Evolutionary conservation across 2,113 vertebrate genomes (phyloP).

Genomic region (Alligator mississippiensis): DNA sequence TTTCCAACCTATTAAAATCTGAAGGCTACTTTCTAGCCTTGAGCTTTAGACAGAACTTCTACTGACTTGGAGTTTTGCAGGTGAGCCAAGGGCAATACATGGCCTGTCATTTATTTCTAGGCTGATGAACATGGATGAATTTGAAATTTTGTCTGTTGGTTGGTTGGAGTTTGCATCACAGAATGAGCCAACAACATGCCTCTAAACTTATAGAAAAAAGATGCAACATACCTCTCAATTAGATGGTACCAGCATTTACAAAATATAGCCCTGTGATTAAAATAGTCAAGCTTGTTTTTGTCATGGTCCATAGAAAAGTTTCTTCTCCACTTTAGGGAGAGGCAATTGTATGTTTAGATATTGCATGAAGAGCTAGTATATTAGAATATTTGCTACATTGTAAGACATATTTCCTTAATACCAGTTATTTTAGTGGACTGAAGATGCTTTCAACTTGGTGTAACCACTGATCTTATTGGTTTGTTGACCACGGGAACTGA

Average conservation of each 20-base stretch:
- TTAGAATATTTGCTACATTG: neutral
- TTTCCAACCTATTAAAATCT: neutral
- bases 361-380: neutral
- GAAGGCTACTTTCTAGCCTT: neutral
- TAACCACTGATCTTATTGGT: conserved; percentile 3
- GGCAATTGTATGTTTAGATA: neutral
- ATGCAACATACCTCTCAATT: neutral
- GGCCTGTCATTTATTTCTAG: neutral
- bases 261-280: neutral
- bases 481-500: neutral
- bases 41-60: neutral
- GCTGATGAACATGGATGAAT: neutral
- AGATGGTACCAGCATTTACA: neutral
- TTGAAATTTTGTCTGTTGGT: neutral
- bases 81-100: fast-evolving
- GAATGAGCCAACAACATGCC: neutral
- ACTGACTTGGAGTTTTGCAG: neutral
- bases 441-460: neutral
- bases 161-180: neutral
- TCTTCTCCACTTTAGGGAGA: conserved; percentile 16
- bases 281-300: neutral
- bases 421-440: neutral
- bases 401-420: neutral
- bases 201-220: neutral
- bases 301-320: neutral